Conservation (phyloP, 35 echinoderm and acorn worm species). For the Chiridota heheva region DNA sequence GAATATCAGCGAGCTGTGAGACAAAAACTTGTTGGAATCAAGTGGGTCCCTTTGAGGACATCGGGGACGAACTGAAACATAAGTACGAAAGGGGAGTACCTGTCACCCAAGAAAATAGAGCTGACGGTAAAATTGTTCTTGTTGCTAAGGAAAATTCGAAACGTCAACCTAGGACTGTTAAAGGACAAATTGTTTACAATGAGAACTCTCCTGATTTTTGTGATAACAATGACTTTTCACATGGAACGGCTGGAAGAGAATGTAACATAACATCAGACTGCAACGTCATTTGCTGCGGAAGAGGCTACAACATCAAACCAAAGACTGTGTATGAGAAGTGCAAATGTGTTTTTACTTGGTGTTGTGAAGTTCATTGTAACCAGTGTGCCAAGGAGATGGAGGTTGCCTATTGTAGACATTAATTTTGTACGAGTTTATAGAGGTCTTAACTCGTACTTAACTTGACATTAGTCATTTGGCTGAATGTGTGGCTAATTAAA, state of each 20-base stretch:
- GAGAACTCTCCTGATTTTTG: conserved; percentile 88
- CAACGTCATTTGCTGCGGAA: conserved; percentile 86
- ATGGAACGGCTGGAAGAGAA: conserved; percentile 66
- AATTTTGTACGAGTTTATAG: background rate
- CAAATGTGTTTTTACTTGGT: conserved; percentile 78
- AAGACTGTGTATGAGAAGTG: conserved; percentile 55
- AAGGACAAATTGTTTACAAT: conserved; percentile 63
- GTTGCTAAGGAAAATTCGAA: background rate
- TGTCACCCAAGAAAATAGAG: conserved; percentile 28
- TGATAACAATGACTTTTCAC: conserved; percentile 47
- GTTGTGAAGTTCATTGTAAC: conserved; percentile 85
- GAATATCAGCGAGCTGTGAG: conserved; percentile 48
- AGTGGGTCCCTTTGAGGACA: conserved; percentile 45
- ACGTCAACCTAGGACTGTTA: background rate
- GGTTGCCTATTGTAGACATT: conserved; percentile 17
- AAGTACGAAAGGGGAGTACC: conserved; percentile 42
- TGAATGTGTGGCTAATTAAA: no score
- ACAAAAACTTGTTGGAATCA: conserved; percentile 61
- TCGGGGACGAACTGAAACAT: conserved; percentile 49
- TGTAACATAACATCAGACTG: conserved; percentile 77
- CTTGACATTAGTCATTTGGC: background rate
- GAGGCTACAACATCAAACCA: conserved; percentile 88
- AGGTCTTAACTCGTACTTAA: background rate
- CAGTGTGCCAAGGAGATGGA: conserved; percentile 47
- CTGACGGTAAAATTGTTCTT: background rate